Evolutionary conservation across 1,140 invertebrate species (phyloP).

Genomic region (Drosophila biarmipes): DNA sequence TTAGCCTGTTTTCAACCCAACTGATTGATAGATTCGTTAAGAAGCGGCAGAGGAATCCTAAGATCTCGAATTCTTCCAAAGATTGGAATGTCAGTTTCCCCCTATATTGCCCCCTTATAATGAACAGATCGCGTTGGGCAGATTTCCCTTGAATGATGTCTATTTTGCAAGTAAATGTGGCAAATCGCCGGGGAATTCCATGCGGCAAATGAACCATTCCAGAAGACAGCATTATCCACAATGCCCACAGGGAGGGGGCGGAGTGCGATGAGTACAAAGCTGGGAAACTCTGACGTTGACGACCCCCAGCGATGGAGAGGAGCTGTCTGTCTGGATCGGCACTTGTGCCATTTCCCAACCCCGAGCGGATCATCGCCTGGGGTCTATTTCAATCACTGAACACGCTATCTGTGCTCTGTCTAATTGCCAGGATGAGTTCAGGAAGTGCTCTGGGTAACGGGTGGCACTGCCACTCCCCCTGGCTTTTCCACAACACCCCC

Average conservation of each 20-base stretch:
- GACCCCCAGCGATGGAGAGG: conserved; percentile 68
- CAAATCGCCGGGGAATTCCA: conserved; percentile 56
- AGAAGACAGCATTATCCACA: conserved; percentile 2
- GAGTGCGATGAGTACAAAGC: background rate
- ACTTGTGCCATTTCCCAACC: conserved; percentile 28
- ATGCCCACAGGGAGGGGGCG: background rate
- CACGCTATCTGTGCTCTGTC: conserved; percentile 38
- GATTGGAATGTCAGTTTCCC: background rate
- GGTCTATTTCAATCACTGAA: conserved; percentile 43
- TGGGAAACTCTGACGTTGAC: conserved; percentile 15
- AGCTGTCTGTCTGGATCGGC: conserved; percentile 31
- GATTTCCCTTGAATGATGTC: conserved; percentile 58
- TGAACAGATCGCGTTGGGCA: conserved; percentile 24
- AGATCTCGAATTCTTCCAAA: background rate
- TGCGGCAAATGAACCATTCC: conserved; percentile 57
- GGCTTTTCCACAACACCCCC: background rate
- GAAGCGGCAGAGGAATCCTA: background rate
- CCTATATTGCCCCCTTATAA: background rate
- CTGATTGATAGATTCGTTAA: background rate
- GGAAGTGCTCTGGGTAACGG: conserved; percentile 48
- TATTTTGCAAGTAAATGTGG: conserved; percentile 70
- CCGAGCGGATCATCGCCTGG: conserved; percentile 5
- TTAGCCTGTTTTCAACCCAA: background rate
- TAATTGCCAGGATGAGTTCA: conserved; percentile 69
- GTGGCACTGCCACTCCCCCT: background rate